phyloP scores from a whole-genome alignment of 2,888 invertebrate genomes.

The Ormyrus rosae region DNA sequence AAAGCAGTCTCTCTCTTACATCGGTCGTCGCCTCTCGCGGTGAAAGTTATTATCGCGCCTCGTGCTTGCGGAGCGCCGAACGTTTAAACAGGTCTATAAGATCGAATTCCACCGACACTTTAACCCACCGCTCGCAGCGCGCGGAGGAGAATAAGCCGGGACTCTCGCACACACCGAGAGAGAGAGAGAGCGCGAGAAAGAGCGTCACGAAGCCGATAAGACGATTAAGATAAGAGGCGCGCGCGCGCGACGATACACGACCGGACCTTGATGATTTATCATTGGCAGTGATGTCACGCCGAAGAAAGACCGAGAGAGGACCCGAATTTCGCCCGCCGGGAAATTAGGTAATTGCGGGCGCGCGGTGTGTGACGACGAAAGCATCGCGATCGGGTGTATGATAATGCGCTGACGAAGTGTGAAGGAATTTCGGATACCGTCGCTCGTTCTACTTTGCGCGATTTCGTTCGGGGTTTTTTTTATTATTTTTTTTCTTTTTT shows the following conservation, averaged over 20 bases:
- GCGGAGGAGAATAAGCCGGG: background rate
- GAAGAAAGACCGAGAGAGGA: background rate
- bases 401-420: background rate
- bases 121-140: background rate
- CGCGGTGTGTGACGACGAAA: conserved; percentile 4
- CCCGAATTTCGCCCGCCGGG: background rate
- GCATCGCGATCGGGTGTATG: background rate
- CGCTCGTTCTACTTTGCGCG: background rate
- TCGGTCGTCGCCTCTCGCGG: too few relatives aligned
- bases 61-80: background rate
- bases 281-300: conserved; percentile 33
- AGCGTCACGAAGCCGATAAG: conserved; percentile 22
- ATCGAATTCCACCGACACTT: conserved; percentile 7
- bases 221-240: conserved; percentile 16
- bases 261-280: conserved; percentile 23
- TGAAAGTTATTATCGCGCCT: too few relatives aligned
- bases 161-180: background rate
- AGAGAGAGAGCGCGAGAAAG: background rate
- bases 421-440: background rate
- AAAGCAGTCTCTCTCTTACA: too few relatives aligned
- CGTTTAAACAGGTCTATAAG: conserved; percentile 25
- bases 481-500: too few relatives aligned
- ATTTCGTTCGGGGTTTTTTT: background rate
- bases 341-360: conserved; percentile 16
- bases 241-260: background rate